Evolutionary conservation across 2,888 invertebrate genomes (phyloP).

Genomic region (Apotomis capreana): DNA sequence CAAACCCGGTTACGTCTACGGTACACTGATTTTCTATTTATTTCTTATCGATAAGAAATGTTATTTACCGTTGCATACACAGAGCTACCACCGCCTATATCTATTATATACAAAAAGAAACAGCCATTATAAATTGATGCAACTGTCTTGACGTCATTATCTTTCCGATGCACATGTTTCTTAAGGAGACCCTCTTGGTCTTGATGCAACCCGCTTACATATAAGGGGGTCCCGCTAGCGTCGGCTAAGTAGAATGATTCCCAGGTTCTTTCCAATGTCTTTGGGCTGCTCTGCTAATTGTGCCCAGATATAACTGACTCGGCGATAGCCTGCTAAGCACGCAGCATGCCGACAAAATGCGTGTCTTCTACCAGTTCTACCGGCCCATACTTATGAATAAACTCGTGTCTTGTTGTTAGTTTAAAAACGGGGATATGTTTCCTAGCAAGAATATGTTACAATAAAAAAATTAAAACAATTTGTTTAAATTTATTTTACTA

Average conservation of each 20-base stretch:
- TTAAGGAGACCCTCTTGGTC: no score
- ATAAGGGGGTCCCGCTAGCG: not conserved
- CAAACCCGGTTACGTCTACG: slow-evolving; percentile 54
- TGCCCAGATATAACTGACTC: not conserved
- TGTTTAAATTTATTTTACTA: not conserved
- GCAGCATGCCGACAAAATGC: not conserved
- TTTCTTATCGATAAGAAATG: slow-evolving; percentile 33
- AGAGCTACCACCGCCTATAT: slow-evolving; percentile 3
- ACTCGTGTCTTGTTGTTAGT: not conserved
- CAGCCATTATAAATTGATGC: not conserved
- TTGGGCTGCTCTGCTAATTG: no score
- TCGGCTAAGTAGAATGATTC: not conserved
- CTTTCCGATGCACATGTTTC: not conserved
- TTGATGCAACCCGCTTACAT: not conserved
- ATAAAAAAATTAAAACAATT: not conserved
- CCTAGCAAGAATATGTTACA: no score
- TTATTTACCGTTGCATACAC: slow-evolving; percentile 28
- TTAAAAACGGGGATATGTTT: not conserved
- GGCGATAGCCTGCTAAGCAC: not conserved
- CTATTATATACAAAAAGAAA: slow-evolving; percentile 1
- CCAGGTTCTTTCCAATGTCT: not conserved
- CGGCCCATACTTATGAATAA: not conserved
- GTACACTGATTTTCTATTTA: slow-evolving; percentile 55
- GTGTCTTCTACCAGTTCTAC: not conserved
- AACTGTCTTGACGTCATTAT: not conserved